Evolutionary conservation across 2,113 vertebrate genomes (phyloP).

Genomic region (Seriola aureovittata): DNA sequence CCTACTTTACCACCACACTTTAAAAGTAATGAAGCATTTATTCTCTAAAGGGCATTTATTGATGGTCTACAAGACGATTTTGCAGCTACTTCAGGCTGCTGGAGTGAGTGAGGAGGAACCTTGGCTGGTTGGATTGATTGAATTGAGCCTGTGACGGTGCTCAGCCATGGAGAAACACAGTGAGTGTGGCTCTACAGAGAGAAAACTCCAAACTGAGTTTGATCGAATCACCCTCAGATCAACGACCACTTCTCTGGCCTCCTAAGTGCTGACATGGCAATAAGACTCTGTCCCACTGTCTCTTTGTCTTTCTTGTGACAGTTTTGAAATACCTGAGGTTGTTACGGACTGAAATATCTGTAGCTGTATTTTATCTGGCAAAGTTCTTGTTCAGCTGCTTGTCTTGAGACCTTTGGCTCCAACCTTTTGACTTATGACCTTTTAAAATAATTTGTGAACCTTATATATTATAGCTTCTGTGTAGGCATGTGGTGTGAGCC

Average conservation of each 20-base stretch:
- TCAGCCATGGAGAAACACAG: constrained; percentile 12
- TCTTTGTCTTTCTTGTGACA: neutral
- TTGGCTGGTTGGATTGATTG: constrained; percentile 13
- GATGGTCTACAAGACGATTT: neutral
- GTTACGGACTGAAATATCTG: too few species aligned
- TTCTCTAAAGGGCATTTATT: neutral
- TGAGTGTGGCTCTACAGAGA: neutral
- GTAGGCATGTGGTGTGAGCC: too few species aligned
- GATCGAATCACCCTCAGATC: neutral
- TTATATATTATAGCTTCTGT: too few species aligned
- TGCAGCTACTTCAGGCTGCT: neutral
- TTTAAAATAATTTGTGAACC: too few species aligned
- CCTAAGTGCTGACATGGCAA: neutral
- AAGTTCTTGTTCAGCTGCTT: neutral
- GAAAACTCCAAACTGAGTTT: neutral
- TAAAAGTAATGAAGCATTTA: neutral
- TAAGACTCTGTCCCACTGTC: neutral
- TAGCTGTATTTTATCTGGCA: too few species aligned
- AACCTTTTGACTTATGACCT: neutral
- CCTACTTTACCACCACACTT: neutral
- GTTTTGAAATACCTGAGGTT: neutral
- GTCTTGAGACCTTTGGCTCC: neutral
- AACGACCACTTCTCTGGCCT: neutral
- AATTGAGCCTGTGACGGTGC: constrained; percentile 7
- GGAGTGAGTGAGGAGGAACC: neutral